Evolutionary conservation across 2,888 invertebrate genomes (phyloP), one percentile per base, ranked within the genome.

Genomic region (Cataglyphis rosenhaueri): DNA sequence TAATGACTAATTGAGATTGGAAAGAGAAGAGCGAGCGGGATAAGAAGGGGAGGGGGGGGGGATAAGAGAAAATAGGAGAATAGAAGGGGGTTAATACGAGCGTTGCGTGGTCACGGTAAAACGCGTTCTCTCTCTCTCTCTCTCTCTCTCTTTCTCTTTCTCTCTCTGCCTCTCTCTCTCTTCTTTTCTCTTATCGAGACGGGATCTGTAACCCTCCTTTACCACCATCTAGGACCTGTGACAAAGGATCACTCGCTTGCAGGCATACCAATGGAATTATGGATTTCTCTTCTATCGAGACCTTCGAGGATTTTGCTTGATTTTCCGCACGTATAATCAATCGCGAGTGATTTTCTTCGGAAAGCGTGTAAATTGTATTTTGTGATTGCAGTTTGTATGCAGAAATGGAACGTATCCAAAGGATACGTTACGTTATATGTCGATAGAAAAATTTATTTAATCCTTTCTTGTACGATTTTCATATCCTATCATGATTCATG

Each of bases 1-100:
- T 90, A 91, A 91, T 91, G 91, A 91, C 91, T 91, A 91, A 91
- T 91, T 91, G 91, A 91, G 91, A 91, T 90, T 86, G 89, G 90
- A 90, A 86, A 88, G 88, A 88, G 86, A 87, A 81, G 57, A 79
- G 82, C 48, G 55, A 41, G 81, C 15, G 12, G 4, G 21, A 32
- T 25, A 12, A 15, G n/a, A 41, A 4, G 29, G 29, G 29, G 35
- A n/a, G n/a, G 48, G 61, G 70, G 29, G n/a, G 38, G n/a, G 52
- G 59, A 65, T 55, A 57, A 66, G 18, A 78, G 29, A 12, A 18
- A 18, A 10, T n/a, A 25, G 15, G n/a, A 25, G 48, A 74, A 74
- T 62, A 74, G 75, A 76, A 66, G 76, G 82, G 86, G 84, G 81
- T 88, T 89, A 89, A 89, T 89, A 86, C 89, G 84, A 87, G 83